A percentile compares a stretch with the other conserved stretches of the same genome.
Evolutionary conservation across 2,797 vertebrate species (phyloP).

Genomic region (Alfaro cultratus): DNA sequence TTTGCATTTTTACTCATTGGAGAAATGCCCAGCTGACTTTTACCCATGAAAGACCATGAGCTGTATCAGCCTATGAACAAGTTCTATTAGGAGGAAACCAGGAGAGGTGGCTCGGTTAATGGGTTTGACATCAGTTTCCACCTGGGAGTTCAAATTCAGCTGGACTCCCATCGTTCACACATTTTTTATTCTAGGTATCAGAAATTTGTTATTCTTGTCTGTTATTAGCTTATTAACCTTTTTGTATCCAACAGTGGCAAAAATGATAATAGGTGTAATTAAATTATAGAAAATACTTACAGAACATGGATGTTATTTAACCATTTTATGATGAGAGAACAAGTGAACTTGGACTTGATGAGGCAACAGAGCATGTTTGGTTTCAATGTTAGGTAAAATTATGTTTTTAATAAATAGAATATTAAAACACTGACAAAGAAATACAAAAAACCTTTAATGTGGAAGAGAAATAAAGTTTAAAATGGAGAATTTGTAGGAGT

Average conservation of each 20-base stretch:
- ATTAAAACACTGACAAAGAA: background rate
- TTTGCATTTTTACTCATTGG: background rate
- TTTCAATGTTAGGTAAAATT: background rate
- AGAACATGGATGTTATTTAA: background rate
- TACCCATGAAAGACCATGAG: background rate
- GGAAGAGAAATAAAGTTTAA: background rate
- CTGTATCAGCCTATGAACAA: background rate
- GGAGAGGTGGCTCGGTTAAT: background rate
- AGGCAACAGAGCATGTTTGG: background rate
- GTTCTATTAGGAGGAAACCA: background rate
- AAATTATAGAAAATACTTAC: background rate
- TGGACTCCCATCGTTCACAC: background rate
- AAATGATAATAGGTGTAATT: background rate
- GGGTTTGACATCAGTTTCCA: background rate
- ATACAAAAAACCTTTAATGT: background rate
- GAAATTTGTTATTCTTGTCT: background rate
- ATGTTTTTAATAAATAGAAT: background rate
- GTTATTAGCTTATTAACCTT: background rate
- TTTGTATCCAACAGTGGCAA: background rate
- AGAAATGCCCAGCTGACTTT: constrained; percentile 6
- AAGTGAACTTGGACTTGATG: background rate
- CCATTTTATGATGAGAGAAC: background rate
- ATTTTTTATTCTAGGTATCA: background rate
- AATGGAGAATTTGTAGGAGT: background rate
- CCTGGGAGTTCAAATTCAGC: background rate